These are phyloP conservation scores for Pseudococcus viburni DNA, from an alignment of 2,888 invertebrate species.

Conservation along the genomic window DNA sequence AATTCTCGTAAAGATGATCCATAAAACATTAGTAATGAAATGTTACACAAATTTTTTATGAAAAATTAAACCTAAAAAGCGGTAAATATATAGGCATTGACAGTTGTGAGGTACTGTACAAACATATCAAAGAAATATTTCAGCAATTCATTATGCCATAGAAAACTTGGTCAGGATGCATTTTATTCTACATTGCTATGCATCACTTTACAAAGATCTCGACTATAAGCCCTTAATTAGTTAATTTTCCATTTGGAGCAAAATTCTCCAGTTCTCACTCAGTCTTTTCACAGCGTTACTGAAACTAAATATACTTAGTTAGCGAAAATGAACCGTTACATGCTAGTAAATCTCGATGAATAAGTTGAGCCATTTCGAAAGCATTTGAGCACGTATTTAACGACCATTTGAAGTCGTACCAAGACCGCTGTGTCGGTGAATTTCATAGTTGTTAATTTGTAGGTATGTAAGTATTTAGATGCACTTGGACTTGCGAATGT, in stretches of 20 bases:
- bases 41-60: too few relatives aligned
- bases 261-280: neutral
- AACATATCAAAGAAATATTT: neutral
- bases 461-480: neutral
- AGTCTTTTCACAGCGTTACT: neutral
- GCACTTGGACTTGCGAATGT: neutral
- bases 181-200: neutral
- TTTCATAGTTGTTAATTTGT: constrained; percentile 20
- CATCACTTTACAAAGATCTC: neutral
- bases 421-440: neutral
- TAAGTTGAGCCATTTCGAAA: neutral
- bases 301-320: neutral
- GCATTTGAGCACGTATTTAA: constrained; percentile 11
- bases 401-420: neutral
- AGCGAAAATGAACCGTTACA: neutral
- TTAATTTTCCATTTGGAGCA: neutral
- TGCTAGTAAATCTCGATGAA: neutral
- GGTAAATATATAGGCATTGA: too few relatives aligned
- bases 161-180: neutral
- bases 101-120: too few relatives aligned
- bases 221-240: neutral
- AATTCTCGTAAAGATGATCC: too few relatives aligned
- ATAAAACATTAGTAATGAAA: too few relatives aligned
- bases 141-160: neutral
- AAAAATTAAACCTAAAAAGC: too few relatives aligned